phyloP scores from a whole-genome alignment of 2,888 invertebrate genomes.

The Aplocera efformata region DNA sequence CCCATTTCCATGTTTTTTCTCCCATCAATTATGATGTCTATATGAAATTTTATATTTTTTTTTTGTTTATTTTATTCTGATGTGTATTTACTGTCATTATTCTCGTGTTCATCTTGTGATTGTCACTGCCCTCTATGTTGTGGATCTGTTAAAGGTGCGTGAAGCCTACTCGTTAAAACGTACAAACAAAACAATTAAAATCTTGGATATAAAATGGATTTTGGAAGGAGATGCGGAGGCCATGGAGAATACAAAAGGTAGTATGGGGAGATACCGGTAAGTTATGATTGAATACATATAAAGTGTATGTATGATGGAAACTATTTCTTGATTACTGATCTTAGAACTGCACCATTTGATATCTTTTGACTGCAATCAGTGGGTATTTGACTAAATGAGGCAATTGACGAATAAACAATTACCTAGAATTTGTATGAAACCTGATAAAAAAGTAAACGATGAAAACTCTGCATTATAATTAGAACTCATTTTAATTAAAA shows the following conservation, averaged over 20 bases:
- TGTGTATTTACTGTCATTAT: conserved; percentile 43
- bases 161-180: conserved; percentile 44
- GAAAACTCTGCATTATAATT: no score
- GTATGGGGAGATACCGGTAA: conserved; percentile 43
- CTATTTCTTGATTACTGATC: neutral
- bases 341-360: neutral
- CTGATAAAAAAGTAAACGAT: no score
- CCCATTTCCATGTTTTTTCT: conserved; percentile 3
- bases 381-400: no score
- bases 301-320: conserved; percentile 5
- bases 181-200: conserved; percentile 38
- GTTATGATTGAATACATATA: conserved; percentile 30
- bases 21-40: conserved; percentile 8
- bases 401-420: no score
- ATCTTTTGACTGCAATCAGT: neutral
- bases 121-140: conserved; percentile 58
- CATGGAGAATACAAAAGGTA: conserved; percentile 33
- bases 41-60: conserved; percentile 12
- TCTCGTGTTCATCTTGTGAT: conserved; percentile 51
- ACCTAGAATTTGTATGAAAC: no score
- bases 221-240: conserved; percentile 27
- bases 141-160: conserved; percentile 75
- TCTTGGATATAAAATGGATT: conserved; percentile 33
- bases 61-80: conserved; percentile 33
- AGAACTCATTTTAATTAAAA: no score